Conservation (phyloP, 1,140 invertebrate species). For the Aphidius ervi region DNA sequence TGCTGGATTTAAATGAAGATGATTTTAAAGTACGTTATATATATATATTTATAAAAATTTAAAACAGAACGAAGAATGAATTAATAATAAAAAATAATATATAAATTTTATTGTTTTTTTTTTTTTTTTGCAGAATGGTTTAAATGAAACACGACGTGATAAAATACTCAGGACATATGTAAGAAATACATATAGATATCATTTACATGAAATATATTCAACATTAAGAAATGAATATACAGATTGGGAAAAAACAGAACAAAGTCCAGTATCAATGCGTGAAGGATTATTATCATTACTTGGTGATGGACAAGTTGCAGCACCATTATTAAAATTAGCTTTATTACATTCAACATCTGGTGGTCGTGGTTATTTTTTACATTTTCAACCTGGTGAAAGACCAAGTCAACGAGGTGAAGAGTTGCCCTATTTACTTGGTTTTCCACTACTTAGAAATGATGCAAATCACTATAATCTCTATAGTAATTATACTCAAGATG, state of each 20-base stretch:
- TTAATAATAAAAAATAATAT: neutral
- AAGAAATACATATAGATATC: conserved; percentile 82
- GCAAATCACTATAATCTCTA: conserved; percentile 26
- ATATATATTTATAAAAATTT: too few relatives aligned
- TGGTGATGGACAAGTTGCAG: conserved; percentile 81
- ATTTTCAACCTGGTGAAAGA: conserved; percentile 80
- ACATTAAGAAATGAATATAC: conserved; percentile 90
- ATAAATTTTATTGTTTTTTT: neutral
- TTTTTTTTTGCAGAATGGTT: conserved; percentile 66
- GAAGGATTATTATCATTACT: conserved; percentile 59
- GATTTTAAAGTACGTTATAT: conserved; percentile 42
- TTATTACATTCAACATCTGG: conserved; percentile 74
- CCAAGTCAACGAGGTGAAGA: conserved; percentile 87
- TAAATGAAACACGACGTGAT: conserved; percentile 79
- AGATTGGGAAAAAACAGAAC: conserved; percentile 80
- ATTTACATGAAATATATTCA: conserved; percentile 86
- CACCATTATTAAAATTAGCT: conserved; percentile 75
- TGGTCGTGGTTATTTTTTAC: conserved; percentile 78
- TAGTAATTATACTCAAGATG: conserved; percentile 69
- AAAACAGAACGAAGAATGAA: too few relatives aligned
- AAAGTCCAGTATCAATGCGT: conserved; percentile 64
- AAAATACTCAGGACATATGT: conserved; percentile 83
- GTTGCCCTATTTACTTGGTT: conserved; percentile 87
- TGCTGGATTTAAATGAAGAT: conserved; percentile 47
- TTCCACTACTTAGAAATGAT: conserved; percentile 69